Base-by-base conservation (phyloP, 2,888 invertebrate genomes). In the Drosophila multiciliata region DNA sequence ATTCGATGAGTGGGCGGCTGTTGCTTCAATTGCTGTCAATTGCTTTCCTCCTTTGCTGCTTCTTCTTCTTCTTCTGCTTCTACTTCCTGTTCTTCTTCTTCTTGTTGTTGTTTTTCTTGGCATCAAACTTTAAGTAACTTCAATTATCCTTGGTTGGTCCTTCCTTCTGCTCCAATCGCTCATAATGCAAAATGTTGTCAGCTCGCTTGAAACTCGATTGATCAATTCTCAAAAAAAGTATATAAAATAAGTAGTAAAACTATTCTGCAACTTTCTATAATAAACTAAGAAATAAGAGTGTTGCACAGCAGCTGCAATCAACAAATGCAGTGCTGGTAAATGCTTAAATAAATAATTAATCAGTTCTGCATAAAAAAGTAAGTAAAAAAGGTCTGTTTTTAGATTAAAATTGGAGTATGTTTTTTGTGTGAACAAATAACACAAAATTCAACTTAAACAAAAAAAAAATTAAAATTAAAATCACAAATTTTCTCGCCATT, bases 1-100 rank as follows among this genome's bases (percentile, higher is more conserved):
- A 40, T 23, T 67, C 73, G 67, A 69, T 83, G 80, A 69, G 78
- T 73, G 82, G 74, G 79, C 62, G 72, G 49, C 66, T 79, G 74
- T 71, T 86, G 70, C 75, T 72, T 63, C 36, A 66, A 48, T 55
- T 50, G 49, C 49, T 17, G 23, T 29, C 49, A 49, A 49, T 49
- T 49, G 26, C 17, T 29, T 49, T 20, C 45, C 12, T 12, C 12
- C 9, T 40, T n/a, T 40, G 9, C 38, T 8, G 3, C 15, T 20
- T 12, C 6, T n/a, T 17, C 38, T 38, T 4, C 17, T 8, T 17
- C 15, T 15, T 26, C 23, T 26, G 5, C 42, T 29, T 9, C 26
- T 26, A 6, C n/a, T 52, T 29, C 49, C 9, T 54, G 9, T 7
- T 4, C 23, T 11, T 23, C 35, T 8, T 53, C 12, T 8, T 53